phyloP scores from a whole-genome alignment of 92 coral and sea anemone species.

The Epizoanthus rinbou region DNA sequence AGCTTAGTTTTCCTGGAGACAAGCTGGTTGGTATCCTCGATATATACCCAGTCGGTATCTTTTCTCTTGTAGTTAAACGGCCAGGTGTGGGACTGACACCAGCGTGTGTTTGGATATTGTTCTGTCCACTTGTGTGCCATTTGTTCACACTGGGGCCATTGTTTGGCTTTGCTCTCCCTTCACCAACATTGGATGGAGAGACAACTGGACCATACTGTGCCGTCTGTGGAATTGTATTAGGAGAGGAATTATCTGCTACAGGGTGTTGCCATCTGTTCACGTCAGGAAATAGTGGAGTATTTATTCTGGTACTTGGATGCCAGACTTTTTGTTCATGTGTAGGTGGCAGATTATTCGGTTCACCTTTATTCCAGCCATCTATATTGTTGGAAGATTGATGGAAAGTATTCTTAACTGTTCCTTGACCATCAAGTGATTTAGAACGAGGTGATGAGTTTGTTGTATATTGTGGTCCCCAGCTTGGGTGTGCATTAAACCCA shows the following conservation, averaged over 20 bases:
- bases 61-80: constrained; percentile 31
- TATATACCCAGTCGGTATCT: constrained; percentile 25
- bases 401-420: neutral
- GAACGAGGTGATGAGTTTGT: constrained; percentile 11
- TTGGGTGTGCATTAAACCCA: neutral
- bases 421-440: neutral
- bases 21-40: neutral
- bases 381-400: constrained; percentile 8
- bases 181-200: constrained; percentile 16
- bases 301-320: neutral
- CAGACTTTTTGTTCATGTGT: neutral
- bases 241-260: neutral
- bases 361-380: constrained; percentile 2
- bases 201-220: neutral
- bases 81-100: constrained; percentile 20
- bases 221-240: neutral
- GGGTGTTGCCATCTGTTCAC: constrained; percentile 15
- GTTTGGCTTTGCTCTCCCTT: neutral
- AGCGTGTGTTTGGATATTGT: neutral
- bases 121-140: neutral
- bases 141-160: neutral
- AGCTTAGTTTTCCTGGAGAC: too few relatives aligned
- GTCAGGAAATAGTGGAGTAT: neutral
- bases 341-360: neutral
- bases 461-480: constrained; percentile 31